Percentiles rank a stretch among this genome's conserved stretches.
Evolutionary conservation across 2,113 vertebrate genomes (phyloP).

Genomic region (Helogale parvula): DNA sequence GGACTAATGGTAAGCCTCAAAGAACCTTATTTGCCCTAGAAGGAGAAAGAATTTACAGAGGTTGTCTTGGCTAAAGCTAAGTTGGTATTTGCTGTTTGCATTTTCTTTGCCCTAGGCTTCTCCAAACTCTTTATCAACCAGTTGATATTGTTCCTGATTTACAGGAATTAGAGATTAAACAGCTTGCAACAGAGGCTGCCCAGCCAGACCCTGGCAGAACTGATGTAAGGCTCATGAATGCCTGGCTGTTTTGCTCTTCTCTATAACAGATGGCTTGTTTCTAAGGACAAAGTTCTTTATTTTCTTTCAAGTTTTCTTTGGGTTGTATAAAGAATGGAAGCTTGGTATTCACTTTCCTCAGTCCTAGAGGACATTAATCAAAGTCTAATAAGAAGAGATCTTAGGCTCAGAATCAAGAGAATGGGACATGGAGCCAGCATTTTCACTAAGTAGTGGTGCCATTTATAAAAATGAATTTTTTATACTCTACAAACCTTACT

Average conservation of each 20-base stretch:
- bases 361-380: slow-evolving; percentile 44
- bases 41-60: not conserved
- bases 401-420: slow-evolving; percentile 4
- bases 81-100: not conserved
- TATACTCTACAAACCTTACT: not conserved
- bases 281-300: slow-evolving; percentile 58
- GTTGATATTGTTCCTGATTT: slow-evolving; percentile 62
- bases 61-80: not conserved
- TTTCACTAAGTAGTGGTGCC: not conserved
- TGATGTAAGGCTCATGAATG: slow-evolving; percentile 23
- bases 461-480: slow-evolving; percentile 19
- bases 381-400: slow-evolving; percentile 52
- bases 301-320: slow-evolving; percentile 68
- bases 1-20: not conserved
- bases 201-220: slow-evolving; percentile 72
- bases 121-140: slow-evolving; percentile 43
- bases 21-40: not conserved
- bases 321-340: slow-evolving; percentile 56
- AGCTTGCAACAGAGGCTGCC: slow-evolving; percentile 64
- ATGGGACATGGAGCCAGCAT: not conserved
- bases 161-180: slow-evolving; percentile 67
- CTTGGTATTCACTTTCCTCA: not conserved
- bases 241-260: slow-evolving; percentile 50
- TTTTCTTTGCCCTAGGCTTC: slow-evolving; percentile 49
- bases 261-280: slow-evolving; percentile 73